Evolutionary conservation across 2,113 vertebrate genomes (phyloP).

Genomic region (Thymallus thymallus): DNA sequence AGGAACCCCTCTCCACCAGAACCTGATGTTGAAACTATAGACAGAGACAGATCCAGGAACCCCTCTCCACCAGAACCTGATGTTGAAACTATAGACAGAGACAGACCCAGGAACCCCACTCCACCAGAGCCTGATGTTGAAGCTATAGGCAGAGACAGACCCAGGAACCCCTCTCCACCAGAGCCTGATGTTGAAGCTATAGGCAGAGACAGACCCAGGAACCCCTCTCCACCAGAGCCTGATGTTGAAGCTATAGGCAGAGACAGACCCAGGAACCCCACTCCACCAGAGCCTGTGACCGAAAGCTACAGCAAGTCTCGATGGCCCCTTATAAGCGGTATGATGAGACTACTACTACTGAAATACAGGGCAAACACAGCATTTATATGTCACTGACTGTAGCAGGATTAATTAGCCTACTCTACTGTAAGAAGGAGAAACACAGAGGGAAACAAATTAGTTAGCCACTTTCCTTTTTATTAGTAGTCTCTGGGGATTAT

Average conservation of each 20-base stretch:
- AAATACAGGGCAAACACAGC: constrained; percentile 15
- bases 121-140: constrained; percentile 10
- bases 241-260: constrained; percentile 21
- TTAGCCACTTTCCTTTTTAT: constrained; percentile 43
- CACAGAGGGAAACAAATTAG: constrained; percentile 34
- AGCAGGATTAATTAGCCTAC: neutral
- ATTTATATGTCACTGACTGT: constrained; percentile 10
- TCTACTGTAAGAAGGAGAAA: neutral
- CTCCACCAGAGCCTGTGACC: constrained; percentile 24
- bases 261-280: constrained; percentile 13
- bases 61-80: constrained; percentile 23
- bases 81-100: constrained; percentile 21
- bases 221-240: constrained; percentile 16
- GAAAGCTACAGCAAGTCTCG: constrained; percentile 36
- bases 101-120: constrained; percentile 15
- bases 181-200: constrained; percentile 15
- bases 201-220: constrained; percentile 6
- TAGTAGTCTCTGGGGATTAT: constrained; percentile 35
- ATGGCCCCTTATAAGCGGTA: constrained; percentile 57
- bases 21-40: constrained; percentile 25
- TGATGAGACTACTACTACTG: constrained; percentile 19
- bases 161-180: constrained; percentile 16
- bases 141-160: constrained; percentile 16
- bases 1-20: constrained; percentile 17
- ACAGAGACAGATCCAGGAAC: constrained; percentile 1